Base-by-base conservation (phyloP, 2,113 vertebrate genomes). In the Cryptotis parvus region DNA sequence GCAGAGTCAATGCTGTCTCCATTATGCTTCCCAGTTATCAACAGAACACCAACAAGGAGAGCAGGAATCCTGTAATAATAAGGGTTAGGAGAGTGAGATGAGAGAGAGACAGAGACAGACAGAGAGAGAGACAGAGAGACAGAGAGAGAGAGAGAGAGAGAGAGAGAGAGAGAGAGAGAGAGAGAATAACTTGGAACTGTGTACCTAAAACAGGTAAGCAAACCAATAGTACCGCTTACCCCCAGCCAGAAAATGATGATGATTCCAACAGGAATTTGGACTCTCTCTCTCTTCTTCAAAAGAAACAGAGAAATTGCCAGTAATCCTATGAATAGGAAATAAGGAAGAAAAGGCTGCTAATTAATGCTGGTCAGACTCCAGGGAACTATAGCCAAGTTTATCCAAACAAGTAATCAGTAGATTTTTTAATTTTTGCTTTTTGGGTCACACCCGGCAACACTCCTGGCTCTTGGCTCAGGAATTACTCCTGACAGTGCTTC, bases 221-320 rank as follows among this genome's bases (percentile, higher is more conserved):
- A 80, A 63, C 33, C 92, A 65, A 65, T 91, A 87, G 58, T 35
- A 73, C 74, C 87, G 98, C 99, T 99, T 97, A 99, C 99, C 99
- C 99, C 99, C 99, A 99, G 97, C 99, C 99, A 89, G 96, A 97
- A n/a, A 91, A 99, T 96, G 26, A 99, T 97, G 63, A 99, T 97
- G 92, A 98, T n/a, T 45, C 98, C 98, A 9, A 98, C 92, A 20
- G 97, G 98, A 94, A 99, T 97, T 92, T 98, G 98, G 75, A 98
- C 37, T 81, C 97, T 97, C 82, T 98, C 98, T 94, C 95, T 97
- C 89, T 97, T 98, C 95, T 98, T 99, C 95, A 98, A 86, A 68
- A 99, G 97, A 96, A 99, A 97, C 76, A 99, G 96, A 91, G 98
- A 99, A n/a, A 99, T 95, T 43, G 98, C 98, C 6, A 99, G 98